These are phyloP conservation scores for Orientallactaga sibirica DNA, from an alignment of 2,797 vertebrate genomes.

Conservation along the genomic window DNA sequence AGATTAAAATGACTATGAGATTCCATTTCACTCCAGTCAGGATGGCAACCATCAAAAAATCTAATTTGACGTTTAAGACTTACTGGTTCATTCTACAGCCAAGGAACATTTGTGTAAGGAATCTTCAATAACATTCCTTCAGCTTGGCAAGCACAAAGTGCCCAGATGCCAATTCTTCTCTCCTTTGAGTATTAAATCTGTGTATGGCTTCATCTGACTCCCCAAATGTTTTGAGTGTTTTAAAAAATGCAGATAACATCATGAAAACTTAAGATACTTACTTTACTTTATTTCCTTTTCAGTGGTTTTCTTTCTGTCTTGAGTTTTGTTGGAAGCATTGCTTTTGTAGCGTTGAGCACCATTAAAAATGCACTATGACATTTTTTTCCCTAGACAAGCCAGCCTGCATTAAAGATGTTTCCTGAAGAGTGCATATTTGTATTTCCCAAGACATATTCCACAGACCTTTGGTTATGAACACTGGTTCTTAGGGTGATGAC, in stretches of 20 bases:
- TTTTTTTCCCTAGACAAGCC: background rate
- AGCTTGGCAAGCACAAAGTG: conserved; percentile 82
- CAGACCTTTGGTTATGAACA: background rate
- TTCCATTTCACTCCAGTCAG: too few species aligned
- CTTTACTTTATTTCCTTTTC: conserved; percentile 13
- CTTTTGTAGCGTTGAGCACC: conserved; percentile 28
- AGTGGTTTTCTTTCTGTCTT: background rate
- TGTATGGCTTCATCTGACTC: conserved; percentile 77
- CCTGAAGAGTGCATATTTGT: background rate
- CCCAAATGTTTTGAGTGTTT: conserved; percentile 69
- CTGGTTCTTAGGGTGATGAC: background rate
- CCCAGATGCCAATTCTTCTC: conserved; percentile 66
- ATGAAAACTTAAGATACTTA: conserved; percentile 22
- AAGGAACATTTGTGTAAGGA: conserved; percentile 86
- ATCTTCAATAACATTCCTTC: conserved; percentile 85
- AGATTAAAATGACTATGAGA: too few species aligned
- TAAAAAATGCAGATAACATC: conserved; percentile 66
- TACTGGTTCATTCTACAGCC: conserved; percentile 88
- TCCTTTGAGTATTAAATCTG: conserved; percentile 82
- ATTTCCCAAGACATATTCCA: conserved; percentile 24
- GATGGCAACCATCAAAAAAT: too few species aligned
- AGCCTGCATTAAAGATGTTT: conserved; percentile 34
- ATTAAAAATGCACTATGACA: conserved; percentile 21
- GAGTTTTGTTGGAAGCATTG: conserved; percentile 36
- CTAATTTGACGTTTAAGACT: conserved; percentile 87